phyloP scores from a whole-genome alignment of 2,888 invertebrate species.

The Amblyjoppa fuscipennis region DNA sequence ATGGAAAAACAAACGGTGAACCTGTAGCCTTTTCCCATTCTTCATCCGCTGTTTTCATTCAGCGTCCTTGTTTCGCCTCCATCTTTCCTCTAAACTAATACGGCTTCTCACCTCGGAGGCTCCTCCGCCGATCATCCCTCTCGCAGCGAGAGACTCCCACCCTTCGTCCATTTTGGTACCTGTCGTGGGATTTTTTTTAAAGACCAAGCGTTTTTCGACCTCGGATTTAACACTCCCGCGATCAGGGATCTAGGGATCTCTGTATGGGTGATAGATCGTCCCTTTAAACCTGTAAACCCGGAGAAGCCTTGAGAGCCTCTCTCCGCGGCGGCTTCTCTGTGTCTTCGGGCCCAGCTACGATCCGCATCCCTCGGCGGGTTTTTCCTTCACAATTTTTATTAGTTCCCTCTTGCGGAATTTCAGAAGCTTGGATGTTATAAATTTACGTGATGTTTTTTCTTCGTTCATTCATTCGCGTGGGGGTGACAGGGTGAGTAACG shows the following conservation, averaged over 20 bases:
- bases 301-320: not conserved
- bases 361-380: not conserved
- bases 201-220: slow-evolving; percentile 39
- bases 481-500: slow-evolving; percentile 51
- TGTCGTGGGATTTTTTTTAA: slow-evolving; percentile 64
- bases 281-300: slow-evolving; percentile 63
- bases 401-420: slow-evolving; percentile 16
- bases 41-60: slow-evolving; percentile 56
- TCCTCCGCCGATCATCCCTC: slow-evolving; percentile 32
- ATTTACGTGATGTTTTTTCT: slow-evolving; percentile 39
- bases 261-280: slow-evolving; percentile 69
- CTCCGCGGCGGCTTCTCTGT: slow-evolving; percentile 15
- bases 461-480: slow-evolving; percentile 13
- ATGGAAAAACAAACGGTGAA: slow-evolving; percentile 65
- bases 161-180: slow-evolving; percentile 67
- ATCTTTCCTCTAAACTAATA: slow-evolving; percentile 1
- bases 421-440: slow-evolving; percentile 14
- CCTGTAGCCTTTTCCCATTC: slow-evolving; percentile 66
- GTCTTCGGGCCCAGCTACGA: not conserved
- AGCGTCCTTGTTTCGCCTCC: slow-evolving; percentile 58
- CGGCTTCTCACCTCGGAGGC: slow-evolving; percentile 46
- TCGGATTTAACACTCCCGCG: slow-evolving; percentile 11
- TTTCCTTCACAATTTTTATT: slow-evolving; percentile 38
- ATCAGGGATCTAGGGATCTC: slow-evolving; percentile 11
- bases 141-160: slow-evolving; percentile 33